Base-by-base conservation (phyloP, 2,888 invertebrate species). In the Himalopsyche kuldschensis region DNA sequence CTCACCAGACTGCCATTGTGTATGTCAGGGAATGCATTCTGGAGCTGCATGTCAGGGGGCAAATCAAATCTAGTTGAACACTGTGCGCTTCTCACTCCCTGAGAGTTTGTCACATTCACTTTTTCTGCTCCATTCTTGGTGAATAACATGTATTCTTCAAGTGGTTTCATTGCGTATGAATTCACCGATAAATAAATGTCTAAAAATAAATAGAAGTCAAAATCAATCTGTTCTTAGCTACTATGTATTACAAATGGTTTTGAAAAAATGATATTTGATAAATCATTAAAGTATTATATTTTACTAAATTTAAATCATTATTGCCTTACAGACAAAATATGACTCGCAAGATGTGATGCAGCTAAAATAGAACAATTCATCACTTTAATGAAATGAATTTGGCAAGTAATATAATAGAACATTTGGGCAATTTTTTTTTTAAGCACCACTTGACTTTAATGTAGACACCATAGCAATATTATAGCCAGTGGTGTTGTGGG, bases 141-240 rank as follows among this genome's bases (percentile, higher is more conserved):
- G 89, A 96, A 97, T n/a, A 97, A 90, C 97, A 97, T 97, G 89
- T 97, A 97, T 88, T 97, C 97, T 89, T 97, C 97, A 78, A 97
- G 89, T 0, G 97, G 97, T 88, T 96, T 96, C 95, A 97, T 97
- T 82, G 92, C 91, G 87, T 95, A 93, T 84, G 94, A 94, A 88
- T 97, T 97, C 84, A 97, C 95, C 90, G 96, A 95, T 84, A 97
- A 94, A 86, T 96, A 95, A 77, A 97, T 96, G 89, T 97, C 97
- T 97, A 89, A 20, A 89, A 88, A 84, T 35, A 35, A 46, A 82
- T 85, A 85, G 78, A 76, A 82, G 79, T 84, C 84, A 15, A 11
- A 75, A 15, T 82, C 3, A 80, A 78, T 75, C 24, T 24, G n/a
- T n/a, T n/a, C n/a, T 82, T 20, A 11, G 11, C 11, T 17, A 69